Base-by-base conservation (phyloP, 2,888 invertebrate species). In the Apodemia zela region DNA sequence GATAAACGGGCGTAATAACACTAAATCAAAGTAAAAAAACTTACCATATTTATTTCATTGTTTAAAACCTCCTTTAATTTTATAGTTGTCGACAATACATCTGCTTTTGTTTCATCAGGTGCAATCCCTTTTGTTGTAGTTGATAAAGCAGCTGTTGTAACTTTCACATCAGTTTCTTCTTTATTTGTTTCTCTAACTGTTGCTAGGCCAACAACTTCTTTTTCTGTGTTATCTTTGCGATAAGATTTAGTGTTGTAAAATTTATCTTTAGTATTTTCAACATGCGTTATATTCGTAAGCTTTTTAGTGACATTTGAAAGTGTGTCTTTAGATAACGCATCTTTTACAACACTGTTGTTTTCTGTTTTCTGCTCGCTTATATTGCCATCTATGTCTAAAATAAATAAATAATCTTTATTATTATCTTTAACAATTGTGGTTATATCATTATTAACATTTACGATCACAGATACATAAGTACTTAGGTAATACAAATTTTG, bases 351-450 rank as follows among this genome's bases (percentile, higher is more conserved):
- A 59, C 67, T 70, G 17, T 42, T 42, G 42, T 67, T 71, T 17
- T 67, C 65, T 13, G 66, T 65, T 3, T 60, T 65, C 64, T 67
- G 70, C 51, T 77, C 75, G 61, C 76, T 82, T 38, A 71, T 79
- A n/a, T 82, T 85, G 0, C 83, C 85, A 18, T 88, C 86, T 47
- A 89, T 79, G 73, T 88, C 89, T 88, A 79, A 15, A 79, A 81
- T 60, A 49, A 18, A 49, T 15, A 42, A 15, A 42, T 15, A 15
- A 42, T 42, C 15, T 42, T 42, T 42, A 5, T 42, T 38, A 38
- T 13, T 3, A 13, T 38, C 47, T 47, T 47, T 47, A 47, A n/a
- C 17, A 47, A n/a, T 47, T n/a, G 47, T 47, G 8, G 38, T 38
- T 3, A 11, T 33, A 25, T 25, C 25, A 7, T 35, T 35, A 1